phyloP scores from a whole-genome alignment of 2,888 invertebrate species.

The Chrysina gloriosa region DNA sequence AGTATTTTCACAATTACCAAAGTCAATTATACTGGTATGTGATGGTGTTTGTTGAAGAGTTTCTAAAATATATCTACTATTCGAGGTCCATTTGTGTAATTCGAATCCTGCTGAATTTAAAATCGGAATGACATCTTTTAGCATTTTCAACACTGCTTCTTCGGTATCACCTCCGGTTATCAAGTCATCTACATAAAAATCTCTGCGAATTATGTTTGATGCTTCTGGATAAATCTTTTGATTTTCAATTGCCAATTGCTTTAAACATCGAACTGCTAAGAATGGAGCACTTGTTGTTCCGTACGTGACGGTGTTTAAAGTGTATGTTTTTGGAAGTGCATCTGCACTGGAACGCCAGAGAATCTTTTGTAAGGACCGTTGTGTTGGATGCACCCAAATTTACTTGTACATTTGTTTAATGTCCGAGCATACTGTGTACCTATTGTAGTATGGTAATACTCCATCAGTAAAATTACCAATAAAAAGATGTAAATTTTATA shows the following conservation, averaged over 20 bases:
- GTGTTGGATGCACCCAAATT: slow-evolving; percentile 47
- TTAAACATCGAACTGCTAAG: slow-evolving; percentile 47
- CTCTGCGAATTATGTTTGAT: slow-evolving; percentile 28
- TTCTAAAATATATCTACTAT: slow-evolving; percentile 19
- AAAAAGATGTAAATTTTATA: too few relatives aligned
- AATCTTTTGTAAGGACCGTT: slow-evolving; percentile 49
- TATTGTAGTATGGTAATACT: too few relatives aligned
- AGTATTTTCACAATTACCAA: slow-evolving; percentile 2
- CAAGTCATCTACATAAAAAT: slow-evolving; percentile 50
- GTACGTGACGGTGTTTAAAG: slow-evolving; percentile 50
- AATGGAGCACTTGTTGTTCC: slow-evolving; percentile 48
- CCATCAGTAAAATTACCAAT: too few relatives aligned
- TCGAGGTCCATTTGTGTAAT: slow-evolving; percentile 46
- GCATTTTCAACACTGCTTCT: slow-evolving; percentile 12
- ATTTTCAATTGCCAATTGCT: slow-evolving; percentile 45
- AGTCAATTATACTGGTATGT: slow-evolving; percentile 8
- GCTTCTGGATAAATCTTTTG: slow-evolving; percentile 44
- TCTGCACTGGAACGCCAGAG: slow-evolving; percentile 45
- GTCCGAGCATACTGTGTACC: slow-evolving; percentile 52
- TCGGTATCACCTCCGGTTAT: slow-evolving; percentile 43
- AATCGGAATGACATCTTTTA: slow-evolving; percentile 8
- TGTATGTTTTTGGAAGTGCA: slow-evolving; percentile 43
- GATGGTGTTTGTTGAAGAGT: neutral
- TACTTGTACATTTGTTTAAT: slow-evolving; percentile 55
- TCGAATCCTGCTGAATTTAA: slow-evolving; percentile 42